Evolutionary conservation across 2,113 vertebrate genomes (phyloP), one percentile per base, ranked within the genome.

Genomic region (Lichenostomus cassidix): DNA sequence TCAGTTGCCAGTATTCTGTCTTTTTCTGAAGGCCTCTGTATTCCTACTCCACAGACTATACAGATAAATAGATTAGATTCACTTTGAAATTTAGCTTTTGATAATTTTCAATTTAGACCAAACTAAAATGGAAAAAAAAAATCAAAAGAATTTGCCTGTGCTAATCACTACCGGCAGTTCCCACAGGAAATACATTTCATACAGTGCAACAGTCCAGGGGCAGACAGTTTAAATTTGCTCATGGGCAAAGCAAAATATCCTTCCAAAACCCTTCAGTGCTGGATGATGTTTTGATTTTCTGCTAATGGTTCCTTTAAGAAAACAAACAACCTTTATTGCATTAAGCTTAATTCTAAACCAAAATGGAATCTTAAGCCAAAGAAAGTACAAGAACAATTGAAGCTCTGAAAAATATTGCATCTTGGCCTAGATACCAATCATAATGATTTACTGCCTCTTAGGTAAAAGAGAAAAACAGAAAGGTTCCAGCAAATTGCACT

Each of bases 331-430:
- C 63, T 83, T 76, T 80, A 84, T 78, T 76, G 12, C 44, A 84
- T 71, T 90, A 91, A 90, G 21, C 24, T 89, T 56, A 84, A 96
- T 97, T 96, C 69, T 83, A 91, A 97, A 94, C 39, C 55, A 94
- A 97, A 97, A 83, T 75, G 25, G 20, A 78, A 91, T 97, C 74
- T 90, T 92, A 95, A 95, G 52, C 49, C 65, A 92, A 83, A 83
- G 37, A 96, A 97, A 81, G 77, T 89, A 94, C 93, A 98, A 96
- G 90, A 97, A 78, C 74, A 97, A 96, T 35, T 91, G 91, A 83
- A 83, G 67, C 71, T 96, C 69, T 95, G 95, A 97, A 92, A 97
- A 95, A 94, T 89, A 59, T 83, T 78, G 67, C 89, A 91, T 91
- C 84, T 97, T 92, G 76, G 84, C 78, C 71, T 81, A 94, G 80